A percentile compares a stretch with the other conserved stretches of the same genome.
These are phyloP conservation scores for Cephus spinipes DNA, from an alignment of 2,888 invertebrate species.

Conservation along the genomic window DNA sequence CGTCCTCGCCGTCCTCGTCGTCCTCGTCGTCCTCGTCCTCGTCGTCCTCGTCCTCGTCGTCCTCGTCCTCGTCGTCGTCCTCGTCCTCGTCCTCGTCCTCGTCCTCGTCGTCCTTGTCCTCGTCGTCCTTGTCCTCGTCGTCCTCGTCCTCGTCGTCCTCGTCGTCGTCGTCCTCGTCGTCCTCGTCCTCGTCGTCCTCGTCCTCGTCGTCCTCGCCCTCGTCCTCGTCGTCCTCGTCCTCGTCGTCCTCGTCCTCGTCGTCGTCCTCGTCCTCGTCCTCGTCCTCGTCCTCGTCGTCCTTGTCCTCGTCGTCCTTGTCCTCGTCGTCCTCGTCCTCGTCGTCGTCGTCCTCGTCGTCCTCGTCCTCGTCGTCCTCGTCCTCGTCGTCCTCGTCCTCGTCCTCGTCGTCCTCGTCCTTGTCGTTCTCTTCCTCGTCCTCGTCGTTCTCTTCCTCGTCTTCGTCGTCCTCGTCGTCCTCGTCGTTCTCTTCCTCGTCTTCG, in stretches of 20 bases:
- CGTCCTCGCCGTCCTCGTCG: too few relatives aligned
- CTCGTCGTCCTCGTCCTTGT: not conserved
- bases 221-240: too few relatives aligned
- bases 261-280: conserved; percentile 42
- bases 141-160: not conserved
- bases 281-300: conserved; percentile 38
- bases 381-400: not conserved
- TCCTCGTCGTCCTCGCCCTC: too few relatives aligned
- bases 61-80: not conserved
- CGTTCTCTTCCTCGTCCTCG: too few relatives aligned
- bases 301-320: too few relatives aligned
- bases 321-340: conserved; percentile 13
- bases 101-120: too few relatives aligned
- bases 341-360: not conserved
- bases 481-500: too few relatives aligned
- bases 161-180: not conserved
- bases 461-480: too few relatives aligned
- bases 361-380: not conserved
- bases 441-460: too few relatives aligned
- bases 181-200: not conserved
- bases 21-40: not conserved
- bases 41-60: not conserved
- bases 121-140: too few relatives aligned
- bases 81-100: not conserved
- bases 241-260: conserved; percentile 28